Conservation (phyloP, 2,888 invertebrate genomes). For the Drosophila siamana region DNA sequence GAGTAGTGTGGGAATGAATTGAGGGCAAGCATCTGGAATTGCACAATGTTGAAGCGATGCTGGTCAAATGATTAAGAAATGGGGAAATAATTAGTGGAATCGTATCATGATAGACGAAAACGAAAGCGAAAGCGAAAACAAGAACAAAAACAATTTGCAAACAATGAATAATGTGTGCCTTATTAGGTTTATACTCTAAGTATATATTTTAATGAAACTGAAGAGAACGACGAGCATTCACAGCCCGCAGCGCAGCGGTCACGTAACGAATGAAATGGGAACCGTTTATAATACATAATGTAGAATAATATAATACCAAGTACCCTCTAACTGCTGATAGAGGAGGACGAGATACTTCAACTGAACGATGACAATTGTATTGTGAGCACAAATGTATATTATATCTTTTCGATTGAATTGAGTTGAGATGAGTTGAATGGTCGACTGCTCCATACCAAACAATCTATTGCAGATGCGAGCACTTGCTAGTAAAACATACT, state of each 20-base stretch:
- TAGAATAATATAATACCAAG: conserved; percentile 62
- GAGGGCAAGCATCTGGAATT: conserved; percentile 25
- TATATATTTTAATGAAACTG: conserved; percentile 51
- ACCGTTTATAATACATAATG: conserved; percentile 56
- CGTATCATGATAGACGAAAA: conserved; percentile 7
- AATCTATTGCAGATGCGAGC: conserved; percentile 13
- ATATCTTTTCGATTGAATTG: conserved; percentile 25
- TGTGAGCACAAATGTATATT: conserved; percentile 58
- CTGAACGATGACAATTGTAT: conserved; percentile 10
- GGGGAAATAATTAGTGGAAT: conserved; percentile 23
- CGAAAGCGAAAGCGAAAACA: conserved; percentile 5
- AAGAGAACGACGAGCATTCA: conserved; percentile 1
- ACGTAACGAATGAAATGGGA: conserved; percentile 18
- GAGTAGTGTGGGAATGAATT: neutral
- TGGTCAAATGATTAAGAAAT: conserved; percentile 61
- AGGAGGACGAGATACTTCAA: neutral
- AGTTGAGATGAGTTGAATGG: conserved; percentile 7
- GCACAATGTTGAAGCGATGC: conserved; percentile 72
- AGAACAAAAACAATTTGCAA: conserved; percentile 45
- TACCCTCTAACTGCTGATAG: neutral
- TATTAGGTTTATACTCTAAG: conserved; percentile 84
- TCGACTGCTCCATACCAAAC: conserved; percentile 21
- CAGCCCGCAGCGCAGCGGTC: neutral
- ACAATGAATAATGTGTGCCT: conserved; percentile 84
- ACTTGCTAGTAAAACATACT: conserved; percentile 20